Evolutionary conservation across 2,113 vertebrate species (phyloP).

Genomic region (Gorsachius goisagi): DNA sequence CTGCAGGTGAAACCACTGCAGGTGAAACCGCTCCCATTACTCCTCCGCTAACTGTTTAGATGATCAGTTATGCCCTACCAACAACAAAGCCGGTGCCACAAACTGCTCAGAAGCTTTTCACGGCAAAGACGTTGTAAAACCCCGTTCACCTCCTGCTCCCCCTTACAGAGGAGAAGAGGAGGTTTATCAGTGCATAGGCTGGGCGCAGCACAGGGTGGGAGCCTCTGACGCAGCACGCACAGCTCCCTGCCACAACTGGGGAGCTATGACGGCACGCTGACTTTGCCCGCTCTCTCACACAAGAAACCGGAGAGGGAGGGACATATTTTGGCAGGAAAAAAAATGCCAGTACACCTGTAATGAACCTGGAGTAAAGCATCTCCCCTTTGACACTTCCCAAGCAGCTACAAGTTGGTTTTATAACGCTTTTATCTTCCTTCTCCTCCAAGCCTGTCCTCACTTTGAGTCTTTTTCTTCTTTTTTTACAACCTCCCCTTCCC

Average conservation of each 20-base stretch:
- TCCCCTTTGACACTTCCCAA: background rate
- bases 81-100: background rate
- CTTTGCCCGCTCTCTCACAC: background rate
- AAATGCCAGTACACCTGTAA: background rate
- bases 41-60: background rate
- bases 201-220: background rate
- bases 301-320: background rate
- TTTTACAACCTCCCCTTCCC: background rate
- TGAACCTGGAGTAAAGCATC: background rate
- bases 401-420: background rate
- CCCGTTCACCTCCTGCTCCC: background rate
- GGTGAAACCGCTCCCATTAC: background rate
- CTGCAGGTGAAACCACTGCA: background rate
- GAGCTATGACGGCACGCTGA: background rate
- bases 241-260: accelerated
- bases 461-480: background rate
- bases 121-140: background rate
- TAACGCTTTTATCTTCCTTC: background rate
- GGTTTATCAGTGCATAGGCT: background rate
- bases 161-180: background rate
- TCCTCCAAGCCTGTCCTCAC: background rate
- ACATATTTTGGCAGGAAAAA: background rate
- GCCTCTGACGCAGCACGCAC: background rate
- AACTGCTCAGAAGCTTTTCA: background rate
- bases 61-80: background rate